Base-by-base conservation (phyloP, 1,140 invertebrate genomes). In the Pseudoatta argentina region DNA sequence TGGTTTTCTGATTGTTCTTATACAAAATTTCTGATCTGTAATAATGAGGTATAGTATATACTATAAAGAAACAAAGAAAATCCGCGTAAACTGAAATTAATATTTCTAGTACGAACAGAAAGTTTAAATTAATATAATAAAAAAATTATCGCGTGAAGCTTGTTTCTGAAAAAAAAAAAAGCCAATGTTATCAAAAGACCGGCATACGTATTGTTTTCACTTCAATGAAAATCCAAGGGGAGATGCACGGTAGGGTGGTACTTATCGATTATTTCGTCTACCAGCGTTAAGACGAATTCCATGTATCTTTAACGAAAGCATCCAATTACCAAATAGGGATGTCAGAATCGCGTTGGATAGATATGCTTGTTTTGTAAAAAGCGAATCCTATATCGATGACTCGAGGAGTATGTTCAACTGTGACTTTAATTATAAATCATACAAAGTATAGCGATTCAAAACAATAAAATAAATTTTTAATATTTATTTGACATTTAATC, bases 221-320 rank as follows among this genome's bases (percentile, higher is more conserved):
- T 87, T 89, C 89, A 77, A 67, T 91, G 89, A 66, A 77, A 89
- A 88, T 87, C 21, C 53, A 78, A 85, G 77, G 88, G 89, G 87
- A 69, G 44, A 53, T 81, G 78, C 61, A 55, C 44, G 53, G 57
- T 88, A 30, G 89, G 89, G 89, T 86, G 39, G 30, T 82, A 69
- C 63, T 86, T 91, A 91, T 91, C 89, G 90, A 91, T 91, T 91
- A 91, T 82, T 91, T 73, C 59, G 76, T 73, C 87, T 63, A 27
- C 67, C 63, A 73, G 64, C 61, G 61, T 79, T 67, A 91, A 91
- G 86, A 89, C 72, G 87, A 81, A 89, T 91, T 69, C 57, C 77
- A 79, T 87, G 87, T 91, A 91, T 71, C 73, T 91, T 89, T 86
- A 86, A 86, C 82, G 76, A 75, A 55, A 86, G 67, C 66, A 91